Conservation (phyloP, 2,113 vertebrate species). For the Thryonomys swinderianus region DNA sequence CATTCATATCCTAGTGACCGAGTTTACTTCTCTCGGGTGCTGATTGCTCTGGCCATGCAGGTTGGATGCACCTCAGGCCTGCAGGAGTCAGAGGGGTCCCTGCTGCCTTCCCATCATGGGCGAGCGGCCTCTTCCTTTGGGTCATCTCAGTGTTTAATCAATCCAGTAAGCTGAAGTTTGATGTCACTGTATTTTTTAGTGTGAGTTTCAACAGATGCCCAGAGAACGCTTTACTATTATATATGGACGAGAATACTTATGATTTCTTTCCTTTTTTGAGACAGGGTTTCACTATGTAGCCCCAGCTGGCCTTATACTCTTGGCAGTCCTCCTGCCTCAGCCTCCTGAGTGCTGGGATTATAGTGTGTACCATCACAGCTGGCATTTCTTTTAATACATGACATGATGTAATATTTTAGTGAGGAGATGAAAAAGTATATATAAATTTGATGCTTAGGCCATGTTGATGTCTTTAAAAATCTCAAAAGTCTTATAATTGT, state of each 20-base stretch:
- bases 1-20: neutral
- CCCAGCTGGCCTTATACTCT: too few species aligned
- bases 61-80: neutral
- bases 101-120: neutral
- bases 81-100: neutral
- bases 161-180: neutral
- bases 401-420: constrained; percentile 21
- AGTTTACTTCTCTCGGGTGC: neutral
- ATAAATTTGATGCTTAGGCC: neutral
- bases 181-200: neutral
- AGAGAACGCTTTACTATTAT: neutral
- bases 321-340: too few species aligned
- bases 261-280: neutral
- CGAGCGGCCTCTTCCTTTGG: neutral
- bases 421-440: neutral
- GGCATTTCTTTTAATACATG: neutral
- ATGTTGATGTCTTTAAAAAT: neutral
- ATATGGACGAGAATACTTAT: neutral
- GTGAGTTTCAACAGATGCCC: neutral
- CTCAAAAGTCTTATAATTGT: neutral
- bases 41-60: neutral
- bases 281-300: too few species aligned
- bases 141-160: neutral
- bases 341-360: too few species aligned
- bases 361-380: too few species aligned